phyloP scores from a whole-genome alignment of 2,888 invertebrate species.

The Girardia tigrina region DNA sequence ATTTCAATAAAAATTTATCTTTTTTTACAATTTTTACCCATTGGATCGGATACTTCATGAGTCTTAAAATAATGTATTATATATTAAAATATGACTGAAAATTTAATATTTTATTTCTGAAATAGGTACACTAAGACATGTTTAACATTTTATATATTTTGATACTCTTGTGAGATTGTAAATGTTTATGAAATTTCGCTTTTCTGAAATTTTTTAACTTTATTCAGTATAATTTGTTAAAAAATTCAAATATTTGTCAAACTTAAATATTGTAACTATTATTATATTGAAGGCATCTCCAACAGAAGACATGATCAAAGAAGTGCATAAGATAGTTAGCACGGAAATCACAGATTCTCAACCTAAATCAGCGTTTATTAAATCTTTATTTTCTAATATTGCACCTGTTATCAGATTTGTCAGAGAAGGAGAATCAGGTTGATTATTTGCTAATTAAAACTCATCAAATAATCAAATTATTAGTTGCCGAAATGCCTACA shows the following conservation, averaged over 20 bases:
- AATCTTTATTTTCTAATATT: constrained; percentile 13
- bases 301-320: not conserved
- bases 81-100: too few species aligned
- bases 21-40: too few species aligned
- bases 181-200: not conserved
- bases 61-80: too few species aligned
- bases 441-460: not conserved
- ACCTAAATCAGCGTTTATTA: not conserved
- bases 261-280: not conserved
- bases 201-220: too few species aligned
- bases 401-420: constrained; percentile 26
- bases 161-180: too few species aligned
- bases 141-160: too few species aligned
- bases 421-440: constrained; percentile 24
- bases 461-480: not conserved
- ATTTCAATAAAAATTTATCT: too few species aligned
- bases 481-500: not conserved
- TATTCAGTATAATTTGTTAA: too few species aligned
- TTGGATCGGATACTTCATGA: too few species aligned
- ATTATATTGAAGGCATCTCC: not conserved
- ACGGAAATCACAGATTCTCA: not conserved
- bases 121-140: too few species aligned
- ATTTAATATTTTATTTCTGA: too few species aligned
- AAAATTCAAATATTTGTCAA: too few species aligned
- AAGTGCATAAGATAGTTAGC: not conserved